phyloP scores from a whole-genome alignment of 2,888 invertebrate species.

The Agrotis clavis region DNA sequence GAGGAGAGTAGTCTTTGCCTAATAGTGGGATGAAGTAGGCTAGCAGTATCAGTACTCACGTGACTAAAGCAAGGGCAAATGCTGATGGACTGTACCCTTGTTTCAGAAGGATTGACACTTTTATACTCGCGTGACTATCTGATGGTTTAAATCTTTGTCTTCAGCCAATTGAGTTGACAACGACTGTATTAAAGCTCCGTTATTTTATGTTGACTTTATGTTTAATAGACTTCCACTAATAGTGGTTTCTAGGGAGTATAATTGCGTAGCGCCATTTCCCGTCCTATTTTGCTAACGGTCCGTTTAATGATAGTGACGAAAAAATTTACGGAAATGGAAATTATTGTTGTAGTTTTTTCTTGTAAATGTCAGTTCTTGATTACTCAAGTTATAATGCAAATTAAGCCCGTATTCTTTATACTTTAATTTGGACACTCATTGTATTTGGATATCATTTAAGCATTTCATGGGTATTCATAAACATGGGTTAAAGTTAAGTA shows the following conservation, averaged over 20 bases:
- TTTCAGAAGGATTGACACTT: too few relatives aligned
- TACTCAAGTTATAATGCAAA: background rate
- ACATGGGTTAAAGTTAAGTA: too few relatives aligned
- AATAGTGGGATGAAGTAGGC: too few relatives aligned
- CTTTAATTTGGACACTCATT: too few relatives aligned
- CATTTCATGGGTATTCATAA: too few relatives aligned
- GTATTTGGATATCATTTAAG: too few relatives aligned
- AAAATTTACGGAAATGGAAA: background rate
- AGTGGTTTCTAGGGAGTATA: background rate
- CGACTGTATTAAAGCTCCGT: constrained; percentile 11
- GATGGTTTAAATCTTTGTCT: background rate
- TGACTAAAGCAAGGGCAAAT: background rate
- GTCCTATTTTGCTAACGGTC: constrained; percentile 25
- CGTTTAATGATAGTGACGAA: constrained; percentile 7
- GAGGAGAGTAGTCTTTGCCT: too few relatives aligned
- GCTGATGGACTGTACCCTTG: too few relatives aligned
- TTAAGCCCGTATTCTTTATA: too few relatives aligned
- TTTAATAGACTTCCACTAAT: constrained; percentile 18
- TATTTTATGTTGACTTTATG: constrained; percentile 16
- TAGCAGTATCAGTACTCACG: background rate
- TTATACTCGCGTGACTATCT: background rate
- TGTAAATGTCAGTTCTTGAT: background rate
- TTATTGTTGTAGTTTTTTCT: background rate
- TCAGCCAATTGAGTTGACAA: constrained; percentile 1
- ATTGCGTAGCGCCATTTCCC: constrained; percentile 10